These are phyloP conservation scores for Blastomussa wellsi DNA, from an alignment of 92 coral and sea anemone genomes.

Conservation along the genomic window DNA sequence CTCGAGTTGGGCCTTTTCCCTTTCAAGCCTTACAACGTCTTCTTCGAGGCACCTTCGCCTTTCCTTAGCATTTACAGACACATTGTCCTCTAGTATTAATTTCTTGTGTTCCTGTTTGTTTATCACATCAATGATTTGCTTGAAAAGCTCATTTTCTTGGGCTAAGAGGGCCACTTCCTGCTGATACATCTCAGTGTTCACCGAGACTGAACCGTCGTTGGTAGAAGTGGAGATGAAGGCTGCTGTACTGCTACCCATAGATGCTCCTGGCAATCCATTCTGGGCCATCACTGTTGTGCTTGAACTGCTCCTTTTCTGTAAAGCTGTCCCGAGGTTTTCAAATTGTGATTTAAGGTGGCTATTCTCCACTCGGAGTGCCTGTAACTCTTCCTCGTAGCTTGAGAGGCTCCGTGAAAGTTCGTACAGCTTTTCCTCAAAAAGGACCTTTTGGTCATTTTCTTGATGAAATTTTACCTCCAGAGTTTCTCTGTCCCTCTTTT, in stretches of 20 bases:
- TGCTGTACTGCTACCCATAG: background rate
- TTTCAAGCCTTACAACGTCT: conserved; percentile 55
- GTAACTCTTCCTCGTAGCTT: conserved; percentile 69
- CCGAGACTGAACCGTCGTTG: background rate
- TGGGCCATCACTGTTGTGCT: background rate
- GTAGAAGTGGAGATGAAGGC: background rate
- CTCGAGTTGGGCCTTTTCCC: conserved; percentile 65
- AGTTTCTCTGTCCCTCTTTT: conserved; percentile 69
- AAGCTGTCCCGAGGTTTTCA: conserved; percentile 59
- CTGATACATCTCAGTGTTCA: conserved; percentile 31
- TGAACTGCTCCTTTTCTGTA: conserved; percentile 47
- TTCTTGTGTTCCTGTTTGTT: conserved; percentile 60
- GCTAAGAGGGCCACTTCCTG: conserved; percentile 72
- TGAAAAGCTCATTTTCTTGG: conserved; percentile 73
- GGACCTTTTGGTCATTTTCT: conserved; percentile 61
- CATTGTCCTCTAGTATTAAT: conserved; percentile 31
- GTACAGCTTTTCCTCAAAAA: conserved; percentile 59
- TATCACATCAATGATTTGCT: conserved; percentile 66
- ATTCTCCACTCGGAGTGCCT: conserved; percentile 64
- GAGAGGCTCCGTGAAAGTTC: conserved; percentile 50
- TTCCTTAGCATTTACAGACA: conserved; percentile 37
- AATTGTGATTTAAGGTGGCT: conserved; percentile 63
- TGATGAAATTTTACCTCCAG: conserved; percentile 48
- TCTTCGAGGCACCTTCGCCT: conserved; percentile 33
- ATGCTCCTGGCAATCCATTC: background rate